Base-by-base conservation (phyloP, 2,797 vertebrate genomes). In the Channa striata region DNA sequence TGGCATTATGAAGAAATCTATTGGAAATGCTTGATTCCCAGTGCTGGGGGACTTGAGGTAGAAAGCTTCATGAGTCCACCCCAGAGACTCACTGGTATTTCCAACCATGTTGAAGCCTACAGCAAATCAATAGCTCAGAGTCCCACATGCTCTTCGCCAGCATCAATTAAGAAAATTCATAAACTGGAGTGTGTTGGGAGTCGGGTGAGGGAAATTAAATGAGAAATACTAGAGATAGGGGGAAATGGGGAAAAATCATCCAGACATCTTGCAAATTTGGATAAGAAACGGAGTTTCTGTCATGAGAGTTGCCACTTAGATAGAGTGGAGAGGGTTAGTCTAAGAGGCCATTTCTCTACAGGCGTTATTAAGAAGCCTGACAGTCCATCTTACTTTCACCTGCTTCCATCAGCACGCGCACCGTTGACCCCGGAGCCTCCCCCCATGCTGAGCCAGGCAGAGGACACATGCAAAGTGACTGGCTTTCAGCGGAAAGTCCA, bases 81-180 rank as follows among this genome's bases (percentile, higher is more conserved):
- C 89, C 23, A 71, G 91, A 90, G 92, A 89, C 80, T 16, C n/a
- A 39, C 85, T 93, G 92, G 85, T 92, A 92, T 93, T 92, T 93
- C 82, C 89, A 88, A 83, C 78, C 74, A 71, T 14, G 71, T 70
- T 25, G 75, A 85, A 78, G 85, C 89, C 87, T 83, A 78, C 80
- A 91, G 89, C 88, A 80, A 92, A 93, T 93, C 90, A 84, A 93
- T 93, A 91, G 82, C 86, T 44, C 79, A 66, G n/a, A 82, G 82
- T 92, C 87, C 91, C 85, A 73, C 81, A 61, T 82, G 83, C 85
- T 86, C 81, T 84, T 87, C 86, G 49, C 65, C 79, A 20, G 78
- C 74, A 74, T 90, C 90, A 92, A 91, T 93, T 93, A 93, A 92
- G 86, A 89, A 87, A 90, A 92, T 92, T 91, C 84, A 92, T 92